Conservation (phyloP, 2,888 invertebrate genomes). For the Phasia obesa region DNA sequence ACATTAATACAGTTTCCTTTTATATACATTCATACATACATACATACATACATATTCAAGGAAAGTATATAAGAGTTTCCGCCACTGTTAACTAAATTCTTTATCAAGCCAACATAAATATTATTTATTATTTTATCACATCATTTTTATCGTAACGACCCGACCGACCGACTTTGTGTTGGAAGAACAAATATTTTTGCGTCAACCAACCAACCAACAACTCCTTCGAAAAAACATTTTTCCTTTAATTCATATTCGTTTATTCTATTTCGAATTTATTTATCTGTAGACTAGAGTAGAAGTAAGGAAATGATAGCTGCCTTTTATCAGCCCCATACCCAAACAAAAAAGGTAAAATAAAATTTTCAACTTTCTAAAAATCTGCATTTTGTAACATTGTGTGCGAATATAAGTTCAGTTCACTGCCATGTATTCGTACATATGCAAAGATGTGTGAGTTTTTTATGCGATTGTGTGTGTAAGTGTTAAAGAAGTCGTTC, state of each 20-base stretch:
- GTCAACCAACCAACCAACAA: constrained; percentile 1
- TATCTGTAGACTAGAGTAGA: constrained; percentile 15
- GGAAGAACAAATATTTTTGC: constrained; percentile 16
- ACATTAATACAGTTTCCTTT: constrained; percentile 57
- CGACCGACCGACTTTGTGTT: background rate
- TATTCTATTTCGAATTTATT: constrained; percentile 30
- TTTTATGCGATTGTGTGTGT: background rate
- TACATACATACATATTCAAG: constrained; percentile 5
- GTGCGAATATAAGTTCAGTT: constrained; percentile 27
- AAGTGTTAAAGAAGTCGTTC: background rate
- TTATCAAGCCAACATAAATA: constrained; percentile 73
- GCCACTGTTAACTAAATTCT: constrained; percentile 67
- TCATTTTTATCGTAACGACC: constrained; percentile 39
- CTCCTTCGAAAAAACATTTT: constrained; percentile 16
- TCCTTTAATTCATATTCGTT: background rate
- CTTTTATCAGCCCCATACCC: background rate
- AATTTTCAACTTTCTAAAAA: constrained; percentile 50
- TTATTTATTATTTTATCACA: constrained; percentile 72
- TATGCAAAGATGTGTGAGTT: background rate
- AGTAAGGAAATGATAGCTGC: constrained; percentile 21
- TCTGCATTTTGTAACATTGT: constrained; percentile 48
- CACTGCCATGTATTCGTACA: background rate
- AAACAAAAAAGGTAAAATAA: background rate
- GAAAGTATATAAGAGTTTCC: constrained; percentile 44
- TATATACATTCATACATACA: too few relatives aligned